Evolutionary conservation across 2,113 vertebrate species (phyloP).

Genomic region (Vulpes lagopus): DNA sequence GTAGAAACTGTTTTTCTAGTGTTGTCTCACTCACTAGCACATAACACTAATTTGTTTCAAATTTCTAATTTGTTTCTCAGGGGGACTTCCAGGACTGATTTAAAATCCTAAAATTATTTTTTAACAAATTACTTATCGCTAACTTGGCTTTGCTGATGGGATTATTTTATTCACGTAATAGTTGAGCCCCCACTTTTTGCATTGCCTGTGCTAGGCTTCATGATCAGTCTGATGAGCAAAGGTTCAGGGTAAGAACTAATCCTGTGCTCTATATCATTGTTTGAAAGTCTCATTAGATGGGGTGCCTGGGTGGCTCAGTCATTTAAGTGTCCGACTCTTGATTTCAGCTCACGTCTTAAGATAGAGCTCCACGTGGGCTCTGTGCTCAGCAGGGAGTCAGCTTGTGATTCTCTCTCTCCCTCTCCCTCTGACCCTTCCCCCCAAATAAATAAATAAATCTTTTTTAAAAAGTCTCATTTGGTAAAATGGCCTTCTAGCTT

Average conservation of each 20-base stretch:
- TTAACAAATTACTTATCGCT: neutral
- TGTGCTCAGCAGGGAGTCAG: neutral
- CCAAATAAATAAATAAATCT: neutral
- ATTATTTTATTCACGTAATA: neutral
- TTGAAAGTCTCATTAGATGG: neutral
- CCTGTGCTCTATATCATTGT: neutral
- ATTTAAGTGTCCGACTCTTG: neutral
- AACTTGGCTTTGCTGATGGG: neutral
- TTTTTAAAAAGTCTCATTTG: neutral
- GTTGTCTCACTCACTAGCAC: neutral
- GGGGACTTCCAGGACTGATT: neutral
- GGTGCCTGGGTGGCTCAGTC: neutral
- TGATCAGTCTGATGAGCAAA: neutral
- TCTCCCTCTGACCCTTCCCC: neutral
- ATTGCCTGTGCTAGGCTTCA: neutral
- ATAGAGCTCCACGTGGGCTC: neutral
- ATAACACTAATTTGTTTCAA: neutral
- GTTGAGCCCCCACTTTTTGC: neutral
- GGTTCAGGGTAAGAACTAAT: neutral
- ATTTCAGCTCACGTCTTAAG: neutral
- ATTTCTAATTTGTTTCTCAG: neutral
- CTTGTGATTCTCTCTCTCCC: neutral
- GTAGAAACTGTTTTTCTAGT: neutral
- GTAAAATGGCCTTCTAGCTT: neutral
- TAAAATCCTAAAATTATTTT: conserved; percentile 36